Conservation (phyloP, 2,797 vertebrate species). For the Acanthurus lineatus region DNA sequence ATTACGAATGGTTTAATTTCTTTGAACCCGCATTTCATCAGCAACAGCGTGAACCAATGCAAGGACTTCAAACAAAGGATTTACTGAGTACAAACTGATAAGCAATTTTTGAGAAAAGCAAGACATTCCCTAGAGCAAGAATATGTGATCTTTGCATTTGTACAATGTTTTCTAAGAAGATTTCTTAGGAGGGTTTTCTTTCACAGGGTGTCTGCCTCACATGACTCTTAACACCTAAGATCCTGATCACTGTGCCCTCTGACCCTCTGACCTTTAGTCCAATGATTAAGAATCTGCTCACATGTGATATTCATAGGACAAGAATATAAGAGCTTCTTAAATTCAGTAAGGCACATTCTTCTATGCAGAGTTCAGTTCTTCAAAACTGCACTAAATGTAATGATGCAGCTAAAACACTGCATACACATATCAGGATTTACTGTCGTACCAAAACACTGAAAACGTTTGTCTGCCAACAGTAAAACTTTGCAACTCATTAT, state of each 20-base stretch:
- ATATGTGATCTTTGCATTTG: not conserved
- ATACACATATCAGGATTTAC: not conserved
- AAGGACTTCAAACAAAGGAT: constrained; percentile 26
- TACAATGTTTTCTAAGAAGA: not conserved
- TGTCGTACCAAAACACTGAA: not conserved
- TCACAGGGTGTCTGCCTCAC: constrained; percentile 13
- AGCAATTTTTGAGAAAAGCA: not conserved
- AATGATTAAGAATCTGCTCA: not conserved
- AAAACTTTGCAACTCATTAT: not conserved
- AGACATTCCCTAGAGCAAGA: not conserved
- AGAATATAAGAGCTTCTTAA: not conserved
- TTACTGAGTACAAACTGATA: constrained; percentile 19
- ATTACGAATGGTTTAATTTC: no score
- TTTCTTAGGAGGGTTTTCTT: not conserved
- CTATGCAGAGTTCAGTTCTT: not conserved
- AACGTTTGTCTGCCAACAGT: not conserved
- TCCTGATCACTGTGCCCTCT: not conserved
- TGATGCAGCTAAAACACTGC: not conserved
- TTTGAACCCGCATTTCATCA: not conserved
- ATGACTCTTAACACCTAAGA: constrained; percentile 4
- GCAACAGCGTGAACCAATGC: no score
- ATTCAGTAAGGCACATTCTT: not conserved
- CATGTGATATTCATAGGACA: constrained; percentile 1
- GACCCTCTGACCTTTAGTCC: not conserved
- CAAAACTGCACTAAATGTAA: not conserved